phyloP scores from a whole-genome alignment of 2,888 invertebrate genomes.

The Sesia bembeciformis region DNA sequence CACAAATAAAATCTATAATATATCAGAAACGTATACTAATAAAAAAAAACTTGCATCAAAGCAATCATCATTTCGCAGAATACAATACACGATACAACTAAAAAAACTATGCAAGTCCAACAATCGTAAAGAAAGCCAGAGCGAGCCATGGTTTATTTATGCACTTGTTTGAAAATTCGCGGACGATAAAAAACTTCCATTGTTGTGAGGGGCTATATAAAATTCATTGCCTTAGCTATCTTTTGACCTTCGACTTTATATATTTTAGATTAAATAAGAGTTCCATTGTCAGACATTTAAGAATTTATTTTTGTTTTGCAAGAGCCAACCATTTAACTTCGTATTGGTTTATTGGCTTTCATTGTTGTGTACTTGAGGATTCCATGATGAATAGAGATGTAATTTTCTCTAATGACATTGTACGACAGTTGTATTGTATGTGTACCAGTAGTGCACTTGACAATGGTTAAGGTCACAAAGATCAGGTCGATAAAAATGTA shows the following conservation, averaged over 20 bases:
- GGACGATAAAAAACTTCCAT: constrained; percentile 3
- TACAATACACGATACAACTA: background rate
- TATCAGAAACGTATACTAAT: too few relatives aligned
- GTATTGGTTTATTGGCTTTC: too few relatives aligned
- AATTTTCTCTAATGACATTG: too few relatives aligned
- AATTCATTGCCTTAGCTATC: background rate
- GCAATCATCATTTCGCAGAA: background rate
- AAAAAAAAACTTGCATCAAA: background rate
- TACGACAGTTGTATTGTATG: too few relatives aligned
- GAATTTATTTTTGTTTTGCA: too few relatives aligned
- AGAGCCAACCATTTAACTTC: too few relatives aligned
- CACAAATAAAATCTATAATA: too few relatives aligned
- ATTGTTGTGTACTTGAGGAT: too few relatives aligned
- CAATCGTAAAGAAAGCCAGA: constrained; percentile 4
- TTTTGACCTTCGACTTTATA: background rate
- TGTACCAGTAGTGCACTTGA: too few relatives aligned
- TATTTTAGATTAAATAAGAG: background rate
- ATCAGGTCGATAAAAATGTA: too few relatives aligned
- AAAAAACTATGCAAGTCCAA: background rate
- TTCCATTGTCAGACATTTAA: background rate
- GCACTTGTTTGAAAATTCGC: background rate
- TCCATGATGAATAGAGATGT: too few relatives aligned
- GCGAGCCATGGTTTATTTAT: constrained; percentile 7
- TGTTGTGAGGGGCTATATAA: constrained; percentile 1
- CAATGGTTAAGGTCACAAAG: too few relatives aligned